Evolutionary conservation across 2,113 vertebrate species (phyloP), one percentile per base, ranked within the genome.

Genomic region (Galemys pyrenaicus): DNA sequence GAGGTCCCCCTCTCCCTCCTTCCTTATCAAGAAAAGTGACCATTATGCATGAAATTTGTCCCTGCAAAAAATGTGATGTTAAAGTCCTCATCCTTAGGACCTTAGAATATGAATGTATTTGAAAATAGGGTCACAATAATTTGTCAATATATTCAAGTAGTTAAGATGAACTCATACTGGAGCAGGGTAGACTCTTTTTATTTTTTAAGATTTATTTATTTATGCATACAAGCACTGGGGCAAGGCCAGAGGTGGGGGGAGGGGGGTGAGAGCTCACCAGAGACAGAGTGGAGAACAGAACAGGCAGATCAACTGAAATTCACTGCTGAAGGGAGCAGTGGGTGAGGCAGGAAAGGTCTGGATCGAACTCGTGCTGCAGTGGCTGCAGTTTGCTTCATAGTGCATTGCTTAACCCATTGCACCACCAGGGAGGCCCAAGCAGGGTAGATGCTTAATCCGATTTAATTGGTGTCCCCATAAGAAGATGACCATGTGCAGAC

Each of bases 111-210:
- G 62, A 93, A 51, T 35, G 87, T 15, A 51, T 51, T 51, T 51
- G 49, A 51, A 51, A 51, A 51, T 51, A 17, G 46, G 46, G 24
- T 70, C 54, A 95, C 49, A 62, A 46, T 73, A 62, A 51, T 56
- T 89, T 86, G 64, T 73, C 62, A 92, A 79, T 87, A 32, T 41
- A 79, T 89, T 19, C 74, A 71, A 71, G 89, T 67, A 82, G 37
- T 94, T 54, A 82, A 78, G 70, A 89, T 73, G 65, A 91, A 51
- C 17, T 71, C 51, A 58, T 77, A 30, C 10, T 78, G 73, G 90
- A 87, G 35, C 32, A 71, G 54, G n/a, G 39, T 46, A 39, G 51
- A 10, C 8, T 41, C 41, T n/a, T n/a, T n/a, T n/a, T n/a, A n/a
- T n/a, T n/a, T n/a, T n/a, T n/a, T n/a, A n/a, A n/a, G n/a, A n/a